Base-by-base conservation (phyloP, 2,113 vertebrate genomes). In the Terrapene triunguis region DNA sequence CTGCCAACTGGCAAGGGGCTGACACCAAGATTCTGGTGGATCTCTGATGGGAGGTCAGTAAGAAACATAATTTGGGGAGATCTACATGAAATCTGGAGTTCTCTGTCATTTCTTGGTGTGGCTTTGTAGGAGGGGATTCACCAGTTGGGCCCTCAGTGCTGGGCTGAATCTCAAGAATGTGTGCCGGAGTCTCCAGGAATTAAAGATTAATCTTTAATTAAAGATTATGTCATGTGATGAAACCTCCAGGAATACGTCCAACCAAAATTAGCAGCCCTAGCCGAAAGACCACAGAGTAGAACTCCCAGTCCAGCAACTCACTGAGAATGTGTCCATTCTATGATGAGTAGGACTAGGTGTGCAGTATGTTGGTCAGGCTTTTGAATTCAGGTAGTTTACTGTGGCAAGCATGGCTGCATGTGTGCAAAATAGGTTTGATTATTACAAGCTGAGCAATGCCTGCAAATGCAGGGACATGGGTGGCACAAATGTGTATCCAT, bases 401-500 rank as follows among this genome's bases (percentile, higher is more conserved):
- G 7, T 54, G 42, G 72, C 7, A 47, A 1, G 22, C 19, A 48
- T 27, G 8, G 17, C 32, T 74, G 7, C 0, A 0, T 12, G 44
- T 42, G 50, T 88, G 24, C 7, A 90, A 84, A 50, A 25, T 5
- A 0, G 0, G 8, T 2, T 5, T 57, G 84, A 89, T 14, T 27
- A 89, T 10, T 27, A 24, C 8, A 80, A 81, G 14, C 1, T 7
- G 57, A 90, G 35, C 1, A 14, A 54, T 19, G 38, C 35, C 54
- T 62, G 27, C 0, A 0, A 84, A 59, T 0, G 0, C 16, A 29
- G 2, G 9, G 19, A 87, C 9, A 6, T n/a, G 86, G 13, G 9
- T 13, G 29, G 57, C 27, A 62, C 29, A 84, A 21, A 10, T 14
- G 10, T 21, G 3, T 2, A 1, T 1, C 29, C 6, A 32, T 62